Evolutionary conservation across 2,113 vertebrate species (phyloP).

Genomic region (Strix uralensis): DNA sequence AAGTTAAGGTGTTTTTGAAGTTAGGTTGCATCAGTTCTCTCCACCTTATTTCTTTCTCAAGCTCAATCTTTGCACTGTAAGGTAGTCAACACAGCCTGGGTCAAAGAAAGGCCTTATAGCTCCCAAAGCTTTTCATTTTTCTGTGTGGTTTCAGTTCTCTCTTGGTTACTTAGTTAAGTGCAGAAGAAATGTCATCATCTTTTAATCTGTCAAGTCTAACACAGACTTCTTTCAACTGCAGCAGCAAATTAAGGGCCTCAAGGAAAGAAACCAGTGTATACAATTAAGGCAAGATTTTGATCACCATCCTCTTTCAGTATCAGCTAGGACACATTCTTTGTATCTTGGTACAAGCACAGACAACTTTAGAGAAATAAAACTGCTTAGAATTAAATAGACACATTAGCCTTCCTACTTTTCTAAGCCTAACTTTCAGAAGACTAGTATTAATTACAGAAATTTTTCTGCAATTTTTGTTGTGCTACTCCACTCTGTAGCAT

Average conservation of each 20-base stretch:
- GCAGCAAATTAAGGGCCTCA: background rate
- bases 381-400: background rate
- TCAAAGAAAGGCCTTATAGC: background rate
- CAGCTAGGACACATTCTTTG: background rate
- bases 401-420: background rate
- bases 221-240: background rate
- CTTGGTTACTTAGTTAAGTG: background rate
- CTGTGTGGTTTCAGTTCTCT: background rate
- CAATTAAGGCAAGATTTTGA: background rate
- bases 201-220: background rate
- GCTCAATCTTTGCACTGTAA: background rate
- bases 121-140: background rate
- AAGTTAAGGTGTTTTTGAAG: background rate
- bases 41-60: background rate
- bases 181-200: background rate
- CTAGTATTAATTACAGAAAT: background rate
- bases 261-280: accelerated
- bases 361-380: background rate
- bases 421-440: background rate
- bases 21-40: background rate
- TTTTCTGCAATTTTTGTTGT: background rate
- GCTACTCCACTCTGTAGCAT: background rate
- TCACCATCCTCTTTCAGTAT: background rate
- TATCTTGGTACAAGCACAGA: background rate
- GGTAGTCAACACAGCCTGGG: background rate